Base-by-base conservation (phyloP, 2,888 invertebrate species). In the Stratiomys singularior region DNA sequence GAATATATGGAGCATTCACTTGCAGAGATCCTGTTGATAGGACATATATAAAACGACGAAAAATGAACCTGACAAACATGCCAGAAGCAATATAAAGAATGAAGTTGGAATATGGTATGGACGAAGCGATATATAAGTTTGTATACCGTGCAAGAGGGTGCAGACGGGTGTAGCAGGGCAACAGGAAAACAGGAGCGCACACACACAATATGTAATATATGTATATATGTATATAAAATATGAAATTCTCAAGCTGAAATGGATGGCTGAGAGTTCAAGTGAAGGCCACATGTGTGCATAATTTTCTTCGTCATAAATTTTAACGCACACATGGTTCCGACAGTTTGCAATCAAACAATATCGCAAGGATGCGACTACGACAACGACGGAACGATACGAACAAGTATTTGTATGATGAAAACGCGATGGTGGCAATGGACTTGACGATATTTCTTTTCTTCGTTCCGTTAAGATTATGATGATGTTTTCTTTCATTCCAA, bases 301-400 rank as follows among this genome's bases (percentile, higher is more conserved):
- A 78, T 78, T 78, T 78, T 74, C 77, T 66, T 77, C 56, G 58
- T 78, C 77, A 78, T 78, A 78, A 78, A 78, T 78, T 78, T 78
- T 74, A 67, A 77, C 66, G 44, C 72, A 67, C 78, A 78, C 66
- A 77, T 78, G 78, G 74, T 72, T 47, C 72, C 78, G 78, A 78
- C 78, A 78, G 60, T 77, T 78, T 78, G 72, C 77, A 78, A 78
- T 77, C 78, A 78, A 66, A 56, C 76, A 52, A n/a, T 60, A 58
- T 37, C 21, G 77, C 52, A 25, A 52, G 71, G 64, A 58, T 58
- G 44, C 60, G n/a, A 47, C 25, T 52, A 25, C 25, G 66, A 23
- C 21, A 63, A n/a, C 64, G n/a, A 64, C 37, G 37, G 37, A 52
- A 18, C 52, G 52, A 37, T 37, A 37, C 9, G 5, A 37, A 37